These are phyloP conservation scores for Acridotheres tristis DNA, from an alignment of 2,797 vertebrate species.

Conservation along the genomic window DNA sequence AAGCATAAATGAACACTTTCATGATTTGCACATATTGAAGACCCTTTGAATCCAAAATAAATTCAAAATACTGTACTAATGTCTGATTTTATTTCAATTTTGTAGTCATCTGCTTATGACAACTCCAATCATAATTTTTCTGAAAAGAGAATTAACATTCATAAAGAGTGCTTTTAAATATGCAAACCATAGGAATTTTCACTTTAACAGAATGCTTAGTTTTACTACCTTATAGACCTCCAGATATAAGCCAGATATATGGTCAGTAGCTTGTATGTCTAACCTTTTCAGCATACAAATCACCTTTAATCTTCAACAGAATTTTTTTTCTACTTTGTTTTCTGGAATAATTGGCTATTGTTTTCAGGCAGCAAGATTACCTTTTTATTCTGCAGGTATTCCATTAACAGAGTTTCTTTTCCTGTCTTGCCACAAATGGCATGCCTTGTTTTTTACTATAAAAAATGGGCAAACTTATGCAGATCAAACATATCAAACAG, in stretches of 20 bases:
- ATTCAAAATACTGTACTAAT: constrained; percentile 27
- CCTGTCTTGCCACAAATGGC: neutral
- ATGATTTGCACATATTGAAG: constrained; percentile 68
- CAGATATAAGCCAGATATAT: neutral
- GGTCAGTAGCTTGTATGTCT: neutral
- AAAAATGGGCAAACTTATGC: neutral
- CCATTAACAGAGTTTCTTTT: neutral
- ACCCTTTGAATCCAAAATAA: constrained; percentile 66
- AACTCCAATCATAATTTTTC: neutral
- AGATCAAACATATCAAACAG: neutral
- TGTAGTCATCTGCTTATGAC: constrained; percentile 34
- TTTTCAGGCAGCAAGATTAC: neutral
- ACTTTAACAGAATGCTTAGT: neutral
- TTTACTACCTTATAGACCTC: neutral
- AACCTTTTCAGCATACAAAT: neutral
- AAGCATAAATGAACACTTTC: constrained; percentile 49
- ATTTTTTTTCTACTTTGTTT: neutral
- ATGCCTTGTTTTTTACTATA: neutral
- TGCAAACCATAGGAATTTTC: neutral
- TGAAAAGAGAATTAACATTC: neutral
- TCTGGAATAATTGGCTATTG: neutral
- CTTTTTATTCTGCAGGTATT: neutral
- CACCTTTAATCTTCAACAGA: neutral
- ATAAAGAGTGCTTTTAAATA: neutral
- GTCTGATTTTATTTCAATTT: constrained; percentile 49